A percentile compares a stretch with the other conserved stretches of the same genome.
phyloP scores from a whole-genome alignment of 2,888 invertebrate species.

The Chrysolina haemoptera region DNA sequence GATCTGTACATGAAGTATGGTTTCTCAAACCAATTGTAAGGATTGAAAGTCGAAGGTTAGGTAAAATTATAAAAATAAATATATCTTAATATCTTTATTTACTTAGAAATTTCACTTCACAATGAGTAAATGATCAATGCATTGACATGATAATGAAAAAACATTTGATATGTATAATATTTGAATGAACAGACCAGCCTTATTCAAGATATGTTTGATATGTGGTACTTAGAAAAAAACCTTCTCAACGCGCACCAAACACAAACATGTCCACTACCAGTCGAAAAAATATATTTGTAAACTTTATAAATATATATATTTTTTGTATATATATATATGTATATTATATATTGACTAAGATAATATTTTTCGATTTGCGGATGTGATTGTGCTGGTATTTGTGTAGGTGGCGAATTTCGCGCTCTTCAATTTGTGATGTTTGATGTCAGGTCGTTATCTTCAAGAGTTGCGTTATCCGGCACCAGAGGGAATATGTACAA shows the following conservation, averaged over 20 bases:
- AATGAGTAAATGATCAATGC: conserved; percentile 63
- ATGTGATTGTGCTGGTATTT: conserved; percentile 63
- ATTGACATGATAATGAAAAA: conserved; percentile 63
- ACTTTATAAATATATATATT: conserved; percentile 57
- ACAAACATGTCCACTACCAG: conserved; percentile 65
- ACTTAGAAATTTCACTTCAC: conserved; percentile 67
- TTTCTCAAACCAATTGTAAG: no score
- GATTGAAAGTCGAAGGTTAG: not conserved
- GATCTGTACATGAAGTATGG: no score
- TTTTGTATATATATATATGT: conserved; percentile 49
- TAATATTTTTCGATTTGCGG: conserved; percentile 59
- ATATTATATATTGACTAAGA: conserved; percentile 51
- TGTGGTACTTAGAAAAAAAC: conserved; percentile 58
- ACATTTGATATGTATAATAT: conserved; percentile 64
- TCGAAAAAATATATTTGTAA: conserved; percentile 69
- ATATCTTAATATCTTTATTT: conserved; percentile 63
- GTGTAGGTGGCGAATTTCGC: conserved; percentile 44
- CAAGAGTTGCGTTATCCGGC: conserved; percentile 55
- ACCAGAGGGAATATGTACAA: conserved; percentile 64
- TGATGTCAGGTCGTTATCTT: conserved; percentile 70
- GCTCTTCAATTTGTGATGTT: conserved; percentile 55
- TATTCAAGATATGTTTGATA: conserved; percentile 56
- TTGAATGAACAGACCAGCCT: conserved; percentile 64
- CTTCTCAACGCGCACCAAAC: conserved; percentile 63
- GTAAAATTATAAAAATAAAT: conserved; percentile 19